Evolutionary conservation across 2,113 vertebrate genomes (phyloP).

Genomic region (Scomber scombrus): DNA sequence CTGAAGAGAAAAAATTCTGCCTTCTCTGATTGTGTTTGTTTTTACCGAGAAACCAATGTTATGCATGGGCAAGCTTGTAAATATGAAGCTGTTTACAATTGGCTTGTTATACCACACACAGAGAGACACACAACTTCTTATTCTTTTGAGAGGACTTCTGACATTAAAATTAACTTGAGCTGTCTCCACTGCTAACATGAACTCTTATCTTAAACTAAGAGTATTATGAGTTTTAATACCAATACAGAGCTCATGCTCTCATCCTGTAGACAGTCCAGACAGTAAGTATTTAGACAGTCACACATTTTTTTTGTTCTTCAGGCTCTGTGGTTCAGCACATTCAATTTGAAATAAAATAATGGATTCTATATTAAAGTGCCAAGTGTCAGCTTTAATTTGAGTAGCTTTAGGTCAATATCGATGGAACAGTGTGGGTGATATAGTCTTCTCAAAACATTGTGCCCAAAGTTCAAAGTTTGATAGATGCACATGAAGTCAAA

Average conservation of each 20-base stretch:
- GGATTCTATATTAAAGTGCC: too few species aligned
- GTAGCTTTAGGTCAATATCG: too few species aligned
- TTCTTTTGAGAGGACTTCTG: conserved; percentile 6
- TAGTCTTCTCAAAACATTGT: too few species aligned
- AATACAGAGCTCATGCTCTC: background rate
- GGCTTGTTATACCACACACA: background rate
- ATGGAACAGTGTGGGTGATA: too few species aligned
- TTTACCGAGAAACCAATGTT: conserved; percentile 43
- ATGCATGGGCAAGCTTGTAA: conserved; percentile 53
- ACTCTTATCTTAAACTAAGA: background rate
- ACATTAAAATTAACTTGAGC: conserved; percentile 14
- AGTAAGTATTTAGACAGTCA: too few species aligned
- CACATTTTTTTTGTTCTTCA: too few species aligned
- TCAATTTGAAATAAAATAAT: too few species aligned
- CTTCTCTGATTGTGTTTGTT: conserved; percentile 62
- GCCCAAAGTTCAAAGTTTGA: too few species aligned
- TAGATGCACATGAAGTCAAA: too few species aligned
- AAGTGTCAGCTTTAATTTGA: too few species aligned
- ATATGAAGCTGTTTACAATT: conserved; percentile 35
- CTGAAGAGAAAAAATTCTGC: conserved; percentile 8
- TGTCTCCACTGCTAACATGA: conserved; percentile 10
- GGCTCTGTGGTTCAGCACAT: too few species aligned
- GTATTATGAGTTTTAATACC: background rate
- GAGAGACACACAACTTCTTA: background rate
- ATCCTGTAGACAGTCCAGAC: too few species aligned